phyloP scores from a whole-genome alignment of 2,113 vertebrate genomes.

The Piprites chloris region DNA sequence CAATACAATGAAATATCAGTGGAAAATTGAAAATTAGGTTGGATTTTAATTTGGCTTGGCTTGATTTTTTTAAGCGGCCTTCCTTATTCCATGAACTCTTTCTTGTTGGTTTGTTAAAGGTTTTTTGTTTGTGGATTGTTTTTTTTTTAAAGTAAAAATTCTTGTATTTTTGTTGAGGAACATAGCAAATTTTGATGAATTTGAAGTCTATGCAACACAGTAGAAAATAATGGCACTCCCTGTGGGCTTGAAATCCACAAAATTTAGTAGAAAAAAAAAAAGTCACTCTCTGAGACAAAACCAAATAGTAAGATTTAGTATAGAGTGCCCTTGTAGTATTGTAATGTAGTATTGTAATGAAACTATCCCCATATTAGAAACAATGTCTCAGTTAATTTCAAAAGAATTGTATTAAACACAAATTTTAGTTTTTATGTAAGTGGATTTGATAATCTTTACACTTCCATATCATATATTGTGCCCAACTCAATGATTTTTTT shows the following conservation, averaged over 20 bases:
- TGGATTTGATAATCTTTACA: background rate
- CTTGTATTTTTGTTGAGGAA: background rate
- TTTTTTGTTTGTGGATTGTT: background rate
- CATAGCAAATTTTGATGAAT: background rate
- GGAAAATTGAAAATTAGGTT: rapidly evolving
- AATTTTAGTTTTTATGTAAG: background rate
- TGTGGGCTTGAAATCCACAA: background rate
- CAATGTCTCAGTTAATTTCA: background rate
- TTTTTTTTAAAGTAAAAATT: background rate
- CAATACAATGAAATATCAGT: background rate
- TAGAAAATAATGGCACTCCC: background rate
- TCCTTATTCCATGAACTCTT: background rate
- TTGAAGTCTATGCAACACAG: background rate
- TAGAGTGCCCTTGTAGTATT: background rate
- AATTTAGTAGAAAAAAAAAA: background rate
- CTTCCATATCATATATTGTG: background rate
- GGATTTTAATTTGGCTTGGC: background rate
- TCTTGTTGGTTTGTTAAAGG: background rate
- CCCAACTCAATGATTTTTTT: background rate
- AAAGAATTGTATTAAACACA: background rate
- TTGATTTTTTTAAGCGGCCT: background rate
- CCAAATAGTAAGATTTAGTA: background rate
- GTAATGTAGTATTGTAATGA: background rate
- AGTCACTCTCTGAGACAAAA: background rate
- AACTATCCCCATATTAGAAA: background rate